Percentiles rank a stretch among this genome's conserved stretches.
phyloP scores from a whole-genome alignment of 2,797 vertebrate genomes.

The Fistularia commersonii region DNA sequence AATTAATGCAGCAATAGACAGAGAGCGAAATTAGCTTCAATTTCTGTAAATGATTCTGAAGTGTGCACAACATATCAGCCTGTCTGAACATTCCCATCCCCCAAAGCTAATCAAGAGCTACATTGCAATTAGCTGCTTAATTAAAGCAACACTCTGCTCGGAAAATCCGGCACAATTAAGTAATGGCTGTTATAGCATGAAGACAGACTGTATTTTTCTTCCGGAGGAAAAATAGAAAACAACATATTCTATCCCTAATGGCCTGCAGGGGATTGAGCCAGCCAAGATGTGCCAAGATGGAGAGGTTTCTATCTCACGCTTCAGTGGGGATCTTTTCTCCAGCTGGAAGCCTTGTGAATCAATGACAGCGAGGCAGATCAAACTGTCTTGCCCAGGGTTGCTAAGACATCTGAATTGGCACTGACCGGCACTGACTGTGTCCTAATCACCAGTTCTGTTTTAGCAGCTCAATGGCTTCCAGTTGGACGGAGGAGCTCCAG shows the following conservation, averaged over 20 bases:
- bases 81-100: slow-evolving; percentile 96
- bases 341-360: slow-evolving; percentile 77
- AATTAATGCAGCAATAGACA: slow-evolving; percentile 99
- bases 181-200: slow-evolving; percentile 83
- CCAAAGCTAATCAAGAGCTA: slow-evolving; percentile 99
- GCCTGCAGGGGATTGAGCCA: slow-evolving; percentile 73
- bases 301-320: slow-evolving; percentile 72
- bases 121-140: slow-evolving; percentile 99
- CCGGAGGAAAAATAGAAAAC: slow-evolving; percentile 63
- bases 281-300: slow-evolving; percentile 77
- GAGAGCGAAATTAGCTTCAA: slow-evolving; percentile 99
- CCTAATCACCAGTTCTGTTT: slow-evolving; percentile 75
- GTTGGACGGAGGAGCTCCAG: slow-evolving; percentile 70
- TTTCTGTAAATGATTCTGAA: slow-evolving; percentile 99
- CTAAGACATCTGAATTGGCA: slow-evolving; percentile 77
- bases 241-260: slow-evolving; percentile 79
- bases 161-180: slow-evolving; percentile 83
- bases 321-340: slow-evolving; percentile 73
- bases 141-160: slow-evolving; percentile 89
- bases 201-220: slow-evolving; percentile 81
- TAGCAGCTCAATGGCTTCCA: slow-evolving; percentile 74
- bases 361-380: slow-evolving; percentile 74
- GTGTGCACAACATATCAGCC: slow-evolving; percentile 99
- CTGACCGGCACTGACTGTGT: slow-evolving; percentile 57
- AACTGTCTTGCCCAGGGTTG: slow-evolving; percentile 68